These are phyloP conservation scores for Drosophila suzukii DNA, from an alignment of 1,140 invertebrate genomes.

Conservation along the genomic window DNA sequence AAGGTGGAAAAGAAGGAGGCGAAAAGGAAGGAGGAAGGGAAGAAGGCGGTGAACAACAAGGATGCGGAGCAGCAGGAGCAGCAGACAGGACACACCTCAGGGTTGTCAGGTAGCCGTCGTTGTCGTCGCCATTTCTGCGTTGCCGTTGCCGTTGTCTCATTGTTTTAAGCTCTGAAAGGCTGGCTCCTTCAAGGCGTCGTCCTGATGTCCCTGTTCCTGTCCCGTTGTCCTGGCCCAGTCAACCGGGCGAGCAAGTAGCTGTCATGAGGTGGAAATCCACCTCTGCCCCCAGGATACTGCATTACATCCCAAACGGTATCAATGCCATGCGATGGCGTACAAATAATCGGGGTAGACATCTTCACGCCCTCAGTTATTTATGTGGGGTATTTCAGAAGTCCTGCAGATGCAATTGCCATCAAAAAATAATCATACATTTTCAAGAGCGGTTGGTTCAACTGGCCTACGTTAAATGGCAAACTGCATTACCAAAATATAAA, in stretches of 20 bases:
- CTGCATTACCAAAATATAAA: not conserved
- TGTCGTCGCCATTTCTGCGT: constrained; percentile 36
- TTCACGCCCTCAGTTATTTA: not conserved
- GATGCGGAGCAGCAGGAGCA: not conserved
- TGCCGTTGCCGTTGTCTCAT: constrained; percentile 34
- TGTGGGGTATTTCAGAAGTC: not conserved
- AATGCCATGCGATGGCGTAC: not conserved
- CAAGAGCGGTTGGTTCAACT: not conserved
- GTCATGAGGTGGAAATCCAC: constrained; percentile 2
- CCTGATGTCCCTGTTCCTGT: not conserved
- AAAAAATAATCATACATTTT: not conserved
- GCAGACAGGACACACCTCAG: constrained; percentile 49
- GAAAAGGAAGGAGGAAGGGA: not conserved
- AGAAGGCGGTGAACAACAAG: not conserved
- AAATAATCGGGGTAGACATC: constrained; percentile 15
- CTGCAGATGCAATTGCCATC: not conserved
- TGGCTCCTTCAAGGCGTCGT: constrained; percentile 4
- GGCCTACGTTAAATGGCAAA: not conserved
- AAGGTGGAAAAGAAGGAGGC: not conserved
- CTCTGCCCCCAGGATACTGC: not conserved
- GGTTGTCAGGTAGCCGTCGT: constrained; percentile 58
- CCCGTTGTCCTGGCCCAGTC: constrained; percentile 3
- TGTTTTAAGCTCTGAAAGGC: constrained; percentile 36
- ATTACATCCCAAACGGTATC: constrained; percentile 14
- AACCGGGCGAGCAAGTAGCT: constrained; percentile 14